Base-by-base conservation (phyloP, 2,113 vertebrate genomes). In the Arvicanthis niloticus region DNA sequence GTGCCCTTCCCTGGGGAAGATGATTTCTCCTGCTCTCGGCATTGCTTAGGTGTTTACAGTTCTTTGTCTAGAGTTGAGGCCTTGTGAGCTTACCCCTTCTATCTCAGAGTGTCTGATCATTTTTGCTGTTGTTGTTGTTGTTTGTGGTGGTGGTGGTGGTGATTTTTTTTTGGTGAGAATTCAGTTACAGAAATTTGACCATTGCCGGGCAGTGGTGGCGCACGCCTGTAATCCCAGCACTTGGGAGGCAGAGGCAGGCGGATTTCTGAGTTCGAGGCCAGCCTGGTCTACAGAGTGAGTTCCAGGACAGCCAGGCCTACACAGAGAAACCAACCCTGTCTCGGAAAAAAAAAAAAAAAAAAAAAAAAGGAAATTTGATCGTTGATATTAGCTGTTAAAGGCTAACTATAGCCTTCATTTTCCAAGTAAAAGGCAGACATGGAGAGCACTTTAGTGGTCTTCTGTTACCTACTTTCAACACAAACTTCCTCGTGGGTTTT, bases 381-480 rank as follows among this genome's bases (percentile, higher is more conserved):
- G 0, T 85, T 94, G 75, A 37, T 31, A 75, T 75, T 80, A 87
- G 3, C 13, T 15, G 3, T 67, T 16, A 86, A 53, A 80, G 56
- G 67, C 11, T 53, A 56, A n/a, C 11, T 40, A 4, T 80, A 22
- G 5, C 31, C 19, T 84, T 37, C 6, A 48, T 96, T 53, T 16
- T 88, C 42, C 34, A 19, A 68, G 65, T 21, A 51, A 19, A 1
- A 29, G 16, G 15, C 2, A n/a, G 51, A 29, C 51, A 48, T 48
- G 15, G n/a, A 13, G 56, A 45, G 89, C 16, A 2, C 11, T 40
- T 4, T 31, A 15, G 70, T 67, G 70, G 68, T 37, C 34, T 22
- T 37, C 8, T 85, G 84, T 42, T 0, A 1, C 17, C 4, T 34
- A 8, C 9, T 3, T 62, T 29, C 0, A 5, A 29, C 15, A 1